Base-by-base conservation (phyloP, 2,888 invertebrate species). In the Caenorhabditis sp. region DNA sequence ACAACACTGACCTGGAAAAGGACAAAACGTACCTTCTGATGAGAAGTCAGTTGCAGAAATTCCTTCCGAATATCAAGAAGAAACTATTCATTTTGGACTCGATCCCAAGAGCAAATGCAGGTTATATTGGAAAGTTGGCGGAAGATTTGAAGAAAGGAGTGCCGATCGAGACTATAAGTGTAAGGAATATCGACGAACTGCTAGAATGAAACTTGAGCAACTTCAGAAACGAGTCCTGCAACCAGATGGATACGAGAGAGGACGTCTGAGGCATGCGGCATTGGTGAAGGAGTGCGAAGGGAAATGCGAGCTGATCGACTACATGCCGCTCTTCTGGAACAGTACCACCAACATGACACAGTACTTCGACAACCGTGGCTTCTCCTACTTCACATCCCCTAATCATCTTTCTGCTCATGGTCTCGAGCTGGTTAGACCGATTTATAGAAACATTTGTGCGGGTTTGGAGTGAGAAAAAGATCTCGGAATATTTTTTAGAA, bases 261-360 rank as follows among this genome's bases (percentile, higher is more conserved):
- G 58, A n/a, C 50, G 79, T 32, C 15, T 55, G 3, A 35, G 79
- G 8, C 60, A 71, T 35, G 58, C 51, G 1, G 55, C 61, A 4
- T 32, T 80, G 0, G 40, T 72, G 4, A 56, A 72, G 18, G 80
- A 80, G 28, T 80, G 80, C 35, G 64, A 55, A 15, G 50, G 20
- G 8, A 80, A 80, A 24, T 80, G 80, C 44, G 72, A 80, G 44
- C n/a, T 80, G 11, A 80, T 80, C 22, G 80, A 80, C n/a, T 80
- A 80, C 47, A 22, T 50, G 24, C 71, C 65, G 2, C 28, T 61
- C 22, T 68, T 80, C 37, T 68, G 60, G 47, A 71, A 71, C 28
- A 61, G 53, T 15, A 24, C 71, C 2, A 61, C 72, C 3, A 22
- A 51, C 4, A 47, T 53, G 20, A 55, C 51, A 32, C 67, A 67